Evolutionary conservation across 1,140 invertebrate genomes (phyloP), one percentile per base, ranked within the genome.

Genomic region (Lordiphosa clarofinis): DNA sequence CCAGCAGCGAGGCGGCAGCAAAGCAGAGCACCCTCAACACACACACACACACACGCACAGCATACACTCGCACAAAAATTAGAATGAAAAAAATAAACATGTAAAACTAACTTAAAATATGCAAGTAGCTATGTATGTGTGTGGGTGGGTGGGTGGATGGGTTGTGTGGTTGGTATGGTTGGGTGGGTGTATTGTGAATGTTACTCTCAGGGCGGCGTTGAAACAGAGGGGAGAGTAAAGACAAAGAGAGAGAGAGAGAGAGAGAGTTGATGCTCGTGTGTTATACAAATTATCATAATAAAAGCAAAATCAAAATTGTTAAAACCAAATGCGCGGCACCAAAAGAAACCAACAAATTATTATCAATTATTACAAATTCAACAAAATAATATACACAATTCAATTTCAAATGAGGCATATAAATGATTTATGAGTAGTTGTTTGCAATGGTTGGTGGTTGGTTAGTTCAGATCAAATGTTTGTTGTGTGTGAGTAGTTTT

Each of bases 101-200:
- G 73, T 78, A 40, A 65, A 63, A 58, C 75, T 81, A 79, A 81
- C 75, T 79, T 79, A 79, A 70, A 56, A 48, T 52, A 56, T 56
- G 39, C 50, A 61, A 49, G 40, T 43, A 19, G 46, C 4, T 52
- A 36, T 33, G 36, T 66, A 33, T 44, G 52, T 55, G 31, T 40
- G n/a, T 40, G 40, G 55, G 55, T 44, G 58, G 19, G 13, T 56
- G 4, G 21, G 54, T 35, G 21, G 21, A 0, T 24, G 4, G 21
- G 21, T 19, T 31, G 9, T 56, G 37, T 15, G 15, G 15, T 15
- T 15, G 15, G 15, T 15, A 54, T 35, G 21, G 21, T 24, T 24
- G 4, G 21, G 21, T 19, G 19, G 36, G 48, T 53, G 28, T 38
- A 28, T 28, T 31, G 9, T 56, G 37, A 56, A 53, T 28, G 36